A percentile compares a stretch with the other conserved stretches of the same genome.
phyloP scores from a whole-genome alignment of 2,797 vertebrate genomes.

The Spinibarbus caldwelli region DNA sequence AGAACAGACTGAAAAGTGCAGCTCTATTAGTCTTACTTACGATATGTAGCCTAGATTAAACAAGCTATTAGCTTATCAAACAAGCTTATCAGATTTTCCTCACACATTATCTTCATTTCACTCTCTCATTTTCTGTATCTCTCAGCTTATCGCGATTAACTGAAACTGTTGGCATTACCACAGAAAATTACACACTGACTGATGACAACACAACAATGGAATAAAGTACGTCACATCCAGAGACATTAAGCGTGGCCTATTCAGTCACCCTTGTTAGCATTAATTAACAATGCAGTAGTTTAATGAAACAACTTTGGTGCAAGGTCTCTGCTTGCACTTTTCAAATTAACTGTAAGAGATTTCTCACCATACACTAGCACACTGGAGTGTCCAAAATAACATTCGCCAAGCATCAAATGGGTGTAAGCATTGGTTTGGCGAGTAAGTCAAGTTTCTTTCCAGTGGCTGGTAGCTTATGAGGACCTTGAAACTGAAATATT shows the following conservation, averaged over 20 bases:
- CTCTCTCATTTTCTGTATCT: constrained; percentile 6
- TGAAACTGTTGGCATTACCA: constrained; percentile 32
- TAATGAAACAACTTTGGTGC: constrained; percentile 36
- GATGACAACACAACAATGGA: constrained; percentile 26
- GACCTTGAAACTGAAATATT: background rate
- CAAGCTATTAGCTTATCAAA: constrained; percentile 43
- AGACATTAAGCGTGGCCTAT: constrained; percentile 4
- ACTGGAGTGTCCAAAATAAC: background rate
- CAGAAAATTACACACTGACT: constrained; percentile 32
- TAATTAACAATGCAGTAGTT: constrained; percentile 22
- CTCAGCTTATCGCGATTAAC: constrained; percentile 16
- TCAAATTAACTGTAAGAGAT: constrained; percentile 18
- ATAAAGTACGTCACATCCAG: constrained; percentile 15
- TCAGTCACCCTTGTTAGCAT: constrained; percentile 30
- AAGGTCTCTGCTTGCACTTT: constrained; percentile 20
- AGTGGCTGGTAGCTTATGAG: background rate
- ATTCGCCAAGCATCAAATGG: background rate
- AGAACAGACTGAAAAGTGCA: constrained; percentile 26
- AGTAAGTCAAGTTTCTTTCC: background rate
- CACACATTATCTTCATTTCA: constrained; percentile 43
- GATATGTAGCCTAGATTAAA: constrained; percentile 25
- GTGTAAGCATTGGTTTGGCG: background rate
- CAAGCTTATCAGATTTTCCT: constrained; percentile 40
- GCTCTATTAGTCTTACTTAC: constrained; percentile 19
- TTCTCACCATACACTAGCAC: background rate